A percentile compares a stretch with the other conserved stretches of the same genome.
Evolutionary conservation across 1,140 invertebrate species (phyloP).

Genomic region (Diplogasteroides magnus): DNA sequence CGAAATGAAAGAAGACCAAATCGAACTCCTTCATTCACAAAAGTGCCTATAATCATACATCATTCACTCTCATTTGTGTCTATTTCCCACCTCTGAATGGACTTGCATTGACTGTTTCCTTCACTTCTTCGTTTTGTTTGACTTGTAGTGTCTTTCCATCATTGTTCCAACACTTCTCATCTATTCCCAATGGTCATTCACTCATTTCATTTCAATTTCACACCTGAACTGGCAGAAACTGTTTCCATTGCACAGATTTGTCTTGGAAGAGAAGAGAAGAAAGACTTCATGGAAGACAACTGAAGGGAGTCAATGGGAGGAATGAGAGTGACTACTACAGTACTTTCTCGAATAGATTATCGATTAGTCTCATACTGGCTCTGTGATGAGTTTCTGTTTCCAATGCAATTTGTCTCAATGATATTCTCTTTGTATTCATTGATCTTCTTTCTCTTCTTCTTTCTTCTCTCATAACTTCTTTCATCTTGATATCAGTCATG

Average conservation of each 20-base stretch:
- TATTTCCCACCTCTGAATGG: too few species aligned
- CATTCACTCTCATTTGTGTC: too few species aligned
- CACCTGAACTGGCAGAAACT: background rate
- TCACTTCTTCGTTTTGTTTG: too few species aligned
- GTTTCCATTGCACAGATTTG: background rate
- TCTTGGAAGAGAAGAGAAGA: background rate
- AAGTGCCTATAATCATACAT: too few species aligned
- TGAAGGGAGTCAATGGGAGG: background rate
- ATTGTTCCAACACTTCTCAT: too few species aligned
- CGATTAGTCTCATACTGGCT: background rate
- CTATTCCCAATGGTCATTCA: too few species aligned
- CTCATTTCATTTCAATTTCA: background rate
- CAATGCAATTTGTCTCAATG: background rate
- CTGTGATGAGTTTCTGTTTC: background rate
- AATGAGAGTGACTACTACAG: background rate
- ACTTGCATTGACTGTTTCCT: too few species aligned
- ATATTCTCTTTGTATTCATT: background rate
- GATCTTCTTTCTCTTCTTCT: background rate
- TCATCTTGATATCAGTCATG: background rate
- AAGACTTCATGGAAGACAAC: background rate
- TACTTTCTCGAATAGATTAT: background rate
- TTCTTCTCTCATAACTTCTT: background rate
- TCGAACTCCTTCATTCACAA: background rate
- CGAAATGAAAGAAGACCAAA: background rate
- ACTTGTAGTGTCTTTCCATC: too few species aligned